These are phyloP conservation scores for Fragum fragum DNA, from an alignment of 2,888 invertebrate species.

Conservation along the genomic window DNA sequence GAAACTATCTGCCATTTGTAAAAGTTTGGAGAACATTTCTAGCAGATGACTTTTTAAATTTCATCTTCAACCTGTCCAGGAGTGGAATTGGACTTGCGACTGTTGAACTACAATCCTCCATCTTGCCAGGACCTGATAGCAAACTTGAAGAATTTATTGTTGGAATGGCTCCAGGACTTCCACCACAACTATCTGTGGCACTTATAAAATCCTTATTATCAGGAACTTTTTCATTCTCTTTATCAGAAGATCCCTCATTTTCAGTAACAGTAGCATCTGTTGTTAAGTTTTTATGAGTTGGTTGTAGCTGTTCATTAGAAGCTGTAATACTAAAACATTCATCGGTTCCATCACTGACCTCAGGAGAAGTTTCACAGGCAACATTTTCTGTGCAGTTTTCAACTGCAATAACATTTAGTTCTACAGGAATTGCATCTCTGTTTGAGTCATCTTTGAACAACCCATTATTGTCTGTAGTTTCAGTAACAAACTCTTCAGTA, in stretches of 20 bases:
- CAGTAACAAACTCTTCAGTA: not conserved
- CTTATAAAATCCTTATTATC: not conserved
- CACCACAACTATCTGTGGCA: not conserved
- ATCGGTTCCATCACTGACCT: no score
- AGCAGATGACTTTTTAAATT: slow-evolving; percentile 46
- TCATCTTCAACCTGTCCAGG: slow-evolving; percentile 55
- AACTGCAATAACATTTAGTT: no score
- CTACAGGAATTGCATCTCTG: no score
- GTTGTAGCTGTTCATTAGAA: no score
- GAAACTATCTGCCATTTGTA: slow-evolving; percentile 35
- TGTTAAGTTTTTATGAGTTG: no score
- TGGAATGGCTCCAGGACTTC: not conserved
- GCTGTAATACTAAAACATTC: no score
- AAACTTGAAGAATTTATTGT: not conserved
- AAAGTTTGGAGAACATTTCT: slow-evolving; percentile 53
- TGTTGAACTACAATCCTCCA: not conserved
- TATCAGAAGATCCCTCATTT: slow-evolving; percentile 1
- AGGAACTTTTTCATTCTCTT: slow-evolving; percentile 12
- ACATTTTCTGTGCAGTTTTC: not conserved
- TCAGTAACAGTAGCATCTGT: not conserved
- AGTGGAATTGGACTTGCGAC: slow-evolving; percentile 56
- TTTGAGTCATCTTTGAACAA: no score
- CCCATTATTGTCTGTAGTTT: no score
- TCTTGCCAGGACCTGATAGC: not conserved
- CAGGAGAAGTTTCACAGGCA: not conserved